Conservation (phyloP, 2,888 invertebrate species). For the Platycnemis pennipes region DNA sequence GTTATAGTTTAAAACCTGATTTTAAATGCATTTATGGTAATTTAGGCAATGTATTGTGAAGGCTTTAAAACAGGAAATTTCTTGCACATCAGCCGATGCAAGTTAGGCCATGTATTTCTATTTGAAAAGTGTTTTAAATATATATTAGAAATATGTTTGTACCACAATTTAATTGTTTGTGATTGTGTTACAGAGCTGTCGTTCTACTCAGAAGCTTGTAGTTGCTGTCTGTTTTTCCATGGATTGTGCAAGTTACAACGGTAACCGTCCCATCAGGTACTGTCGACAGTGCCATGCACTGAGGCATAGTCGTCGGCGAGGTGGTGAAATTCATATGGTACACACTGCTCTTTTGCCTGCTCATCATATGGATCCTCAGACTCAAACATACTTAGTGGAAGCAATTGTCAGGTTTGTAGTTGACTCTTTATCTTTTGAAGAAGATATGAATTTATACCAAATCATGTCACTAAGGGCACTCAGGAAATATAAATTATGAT, state of each 20-base stretch:
- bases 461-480: too few relatives aligned
- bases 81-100: background rate
- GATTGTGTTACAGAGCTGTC: slow-evolving; percentile 88
- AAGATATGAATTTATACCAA: background rate
- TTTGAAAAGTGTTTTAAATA: background rate
- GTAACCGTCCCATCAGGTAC: slow-evolving; percentile 97
- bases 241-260: slow-evolving; percentile 98
- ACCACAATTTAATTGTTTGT: background rate
- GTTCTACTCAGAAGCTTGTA: slow-evolving; percentile 94
- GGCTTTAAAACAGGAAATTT: slow-evolving; percentile 2
- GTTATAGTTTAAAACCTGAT: too few relatives aligned
- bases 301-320: slow-evolving; percentile 92
- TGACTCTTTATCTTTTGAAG: background rate
- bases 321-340: slow-evolving; percentile 92
- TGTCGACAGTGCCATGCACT: slow-evolving; percentile 94
- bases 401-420: slow-evolving; percentile 90
- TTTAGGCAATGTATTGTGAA: too few relatives aligned
- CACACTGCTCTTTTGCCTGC: slow-evolving; percentile 93
- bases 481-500: too few relatives aligned
- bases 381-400: slow-evolving; percentile 96
- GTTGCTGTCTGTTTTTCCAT: slow-evolving; percentile 97
- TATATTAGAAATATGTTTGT: too few relatives aligned
- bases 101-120: background rate
- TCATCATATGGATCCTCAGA: slow-evolving; percentile 94
- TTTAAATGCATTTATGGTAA: too few relatives aligned